phyloP scores from a whole-genome alignment of 2,797 vertebrate genomes.

The Mormyrus hasselquistii region DNA sequence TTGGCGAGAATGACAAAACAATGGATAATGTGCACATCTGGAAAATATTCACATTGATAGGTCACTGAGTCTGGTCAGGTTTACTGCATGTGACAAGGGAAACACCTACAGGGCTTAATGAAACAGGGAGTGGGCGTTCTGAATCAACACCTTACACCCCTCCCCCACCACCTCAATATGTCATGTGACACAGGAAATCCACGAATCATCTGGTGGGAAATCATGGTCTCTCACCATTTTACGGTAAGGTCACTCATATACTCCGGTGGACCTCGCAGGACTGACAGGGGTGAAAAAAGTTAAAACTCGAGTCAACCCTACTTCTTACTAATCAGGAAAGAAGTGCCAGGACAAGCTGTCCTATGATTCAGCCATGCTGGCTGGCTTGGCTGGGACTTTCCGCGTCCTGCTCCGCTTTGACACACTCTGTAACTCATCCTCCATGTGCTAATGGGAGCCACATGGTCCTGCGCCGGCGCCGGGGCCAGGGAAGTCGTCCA shows the following conservation, averaged over 20 bases:
- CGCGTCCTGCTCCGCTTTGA: neutral
- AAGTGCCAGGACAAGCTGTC: neutral
- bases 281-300: neutral
- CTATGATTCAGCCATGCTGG: conserved; percentile 14
- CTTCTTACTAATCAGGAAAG: neutral
- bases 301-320: neutral
- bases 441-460: conserved; percentile 9
- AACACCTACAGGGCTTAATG: neutral
- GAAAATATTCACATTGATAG: neutral
- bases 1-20: neutral
- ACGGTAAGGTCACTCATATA: neutral
- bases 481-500: neutral
- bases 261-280: neutral
- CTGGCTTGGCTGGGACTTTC: conserved; percentile 8
- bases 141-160: neutral
- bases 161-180: neutral
- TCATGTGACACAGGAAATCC: neutral
- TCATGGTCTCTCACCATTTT: neutral
- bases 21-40: neutral
- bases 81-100: neutral
- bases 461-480: neutral
- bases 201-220: neutral
- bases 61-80: neutral
- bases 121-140: neutral
- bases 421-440: neutral